Evolutionary conservation across 2,113 vertebrate species (phyloP), one percentile per base, ranked within the genome.

Genomic region (Nesoenas mayeri): DNA sequence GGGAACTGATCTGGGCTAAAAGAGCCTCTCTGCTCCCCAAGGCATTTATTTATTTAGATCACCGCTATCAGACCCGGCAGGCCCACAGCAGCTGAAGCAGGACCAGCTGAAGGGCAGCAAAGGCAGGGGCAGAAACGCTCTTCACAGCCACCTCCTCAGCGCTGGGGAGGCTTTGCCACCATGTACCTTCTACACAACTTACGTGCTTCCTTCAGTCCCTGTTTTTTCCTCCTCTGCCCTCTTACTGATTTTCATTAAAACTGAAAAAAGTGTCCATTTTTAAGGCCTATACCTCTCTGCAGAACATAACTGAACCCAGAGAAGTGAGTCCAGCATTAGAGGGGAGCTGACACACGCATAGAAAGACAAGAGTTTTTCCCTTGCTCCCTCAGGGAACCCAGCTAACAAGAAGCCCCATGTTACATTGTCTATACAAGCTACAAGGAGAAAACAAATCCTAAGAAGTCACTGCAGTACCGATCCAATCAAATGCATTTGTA

Each of bases 51-150:
- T 38, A 57, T 73, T 79, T 75, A 62, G 44, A 91, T 79, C 32
- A 15, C 32, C 0, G 0, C 50, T 72, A 5, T 48, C 31, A 48
- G 1, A 82, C 16, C 18, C 44, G 18, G 44, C 44, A 47, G 44
- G 8, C 53, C 22, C 60, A 20, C 32, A 31, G 60, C 78, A 62
- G 78, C 78, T 56, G 40, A 61, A 29, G 21, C 0, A 2, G 38
- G 38, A 78, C 26, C 0, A 4, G 15, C 34, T 21, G 56, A 70
- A 56, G 22, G 34, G 57, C 36, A 57, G 57, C 50, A 38, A 57
- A 67, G 47, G 53, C 34, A 11, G 19, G n/a, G 58, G 66, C 21
- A 5, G 42, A 32, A 58, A 53, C 0, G 0, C 70, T 60, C 44
- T 29, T 47, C 51, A 53, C 25, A 64, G 56, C 48, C 61, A 31